Conservation (phyloP, 2,797 vertebrate species). For the Acipenser ruthenus region DNA sequence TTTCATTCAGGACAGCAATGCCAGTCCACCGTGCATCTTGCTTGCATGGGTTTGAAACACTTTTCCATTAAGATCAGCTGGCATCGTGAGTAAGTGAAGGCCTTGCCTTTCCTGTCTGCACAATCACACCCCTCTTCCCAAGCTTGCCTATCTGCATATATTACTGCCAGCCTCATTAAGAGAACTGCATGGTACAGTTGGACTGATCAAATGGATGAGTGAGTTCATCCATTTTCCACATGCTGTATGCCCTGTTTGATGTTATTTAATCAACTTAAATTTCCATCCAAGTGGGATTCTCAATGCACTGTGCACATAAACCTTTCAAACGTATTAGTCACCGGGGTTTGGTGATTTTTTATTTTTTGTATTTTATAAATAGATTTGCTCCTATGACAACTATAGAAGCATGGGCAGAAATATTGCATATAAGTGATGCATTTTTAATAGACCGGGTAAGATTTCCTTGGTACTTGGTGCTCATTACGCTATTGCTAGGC, state of each 20-base stretch:
- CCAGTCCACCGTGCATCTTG: not conserved
- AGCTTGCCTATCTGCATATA: constrained; percentile 1
- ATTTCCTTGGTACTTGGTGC: constrained; percentile 17
- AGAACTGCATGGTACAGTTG: constrained; percentile 11
- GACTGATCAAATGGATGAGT: constrained; percentile 15
- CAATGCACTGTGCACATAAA: constrained; percentile 20
- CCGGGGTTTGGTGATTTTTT: constrained; percentile 15
- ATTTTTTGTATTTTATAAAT: constrained; percentile 27
- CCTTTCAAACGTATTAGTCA: constrained; percentile 21
- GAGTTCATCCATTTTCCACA: constrained; percentile 26
- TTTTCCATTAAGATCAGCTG: constrained; percentile 4
- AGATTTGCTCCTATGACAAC: constrained; percentile 18
- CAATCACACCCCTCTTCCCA: constrained; percentile 7
- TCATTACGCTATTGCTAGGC: constrained; percentile 19
- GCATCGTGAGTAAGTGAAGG: not conserved
- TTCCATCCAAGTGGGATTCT: constrained; percentile 19
- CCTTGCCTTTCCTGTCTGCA: not conserved
- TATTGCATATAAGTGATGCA: constrained; percentile 17
- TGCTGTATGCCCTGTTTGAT: constrained; percentile 16
- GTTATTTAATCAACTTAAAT: constrained; percentile 24
- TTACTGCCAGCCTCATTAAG: constrained; percentile 12
- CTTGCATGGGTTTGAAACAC: constrained; percentile 5
- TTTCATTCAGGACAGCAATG: constrained; percentile 10
- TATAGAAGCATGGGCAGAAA: constrained; percentile 21
- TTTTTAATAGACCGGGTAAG: constrained; percentile 11